A percentile compares a stretch with the other conserved stretches of the same genome.
phyloP scores from a whole-genome alignment of 2,888 invertebrate species.

The Byasa hedistus region DNA sequence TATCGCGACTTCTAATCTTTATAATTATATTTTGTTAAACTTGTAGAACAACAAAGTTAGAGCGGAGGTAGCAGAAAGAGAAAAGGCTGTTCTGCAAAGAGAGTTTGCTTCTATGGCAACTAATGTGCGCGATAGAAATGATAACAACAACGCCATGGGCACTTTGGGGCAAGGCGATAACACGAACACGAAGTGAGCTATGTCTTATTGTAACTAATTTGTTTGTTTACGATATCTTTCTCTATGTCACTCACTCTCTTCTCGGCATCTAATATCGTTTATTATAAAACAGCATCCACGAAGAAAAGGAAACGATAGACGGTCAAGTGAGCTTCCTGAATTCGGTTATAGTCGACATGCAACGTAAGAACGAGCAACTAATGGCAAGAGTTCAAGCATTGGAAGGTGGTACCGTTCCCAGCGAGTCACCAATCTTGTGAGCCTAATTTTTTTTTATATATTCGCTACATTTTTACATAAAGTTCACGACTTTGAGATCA shows the following conservation, averaged over 20 bases:
- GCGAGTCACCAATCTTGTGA: slow-evolving; percentile 59
- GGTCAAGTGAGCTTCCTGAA: slow-evolving; percentile 94
- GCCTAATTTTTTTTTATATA: slow-evolving; percentile 34
- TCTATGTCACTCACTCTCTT: too few relatives aligned
- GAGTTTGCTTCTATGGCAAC: slow-evolving; percentile 52
- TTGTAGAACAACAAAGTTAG: slow-evolving; percentile 66
- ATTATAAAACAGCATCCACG: slow-evolving; percentile 52
- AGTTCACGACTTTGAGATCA: background rate
- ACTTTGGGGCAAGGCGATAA: slow-evolving; percentile 62
- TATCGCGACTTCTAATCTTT: too few relatives aligned
- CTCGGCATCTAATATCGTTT: background rate
- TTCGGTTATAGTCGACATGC: slow-evolving; percentile 97
- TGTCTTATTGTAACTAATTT: background rate
- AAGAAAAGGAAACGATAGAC: slow-evolving; percentile 83
- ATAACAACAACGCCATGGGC: slow-evolving; percentile 65
- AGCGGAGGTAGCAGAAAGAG: slow-evolving; percentile 64
- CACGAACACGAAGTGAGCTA: slow-evolving; percentile 53
- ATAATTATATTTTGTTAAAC: background rate
- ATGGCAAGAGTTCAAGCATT: slow-evolving; percentile 88
- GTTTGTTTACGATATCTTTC: background rate
- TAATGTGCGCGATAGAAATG: slow-evolving; percentile 63
- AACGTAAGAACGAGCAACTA: slow-evolving; percentile 93
- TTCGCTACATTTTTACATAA: background rate
- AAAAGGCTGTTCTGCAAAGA: slow-evolving; percentile 62
- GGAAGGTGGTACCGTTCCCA: slow-evolving; percentile 80